Conservation (phyloP, 2,888 invertebrate species). For the Alloscopus bannaensis region DNA sequence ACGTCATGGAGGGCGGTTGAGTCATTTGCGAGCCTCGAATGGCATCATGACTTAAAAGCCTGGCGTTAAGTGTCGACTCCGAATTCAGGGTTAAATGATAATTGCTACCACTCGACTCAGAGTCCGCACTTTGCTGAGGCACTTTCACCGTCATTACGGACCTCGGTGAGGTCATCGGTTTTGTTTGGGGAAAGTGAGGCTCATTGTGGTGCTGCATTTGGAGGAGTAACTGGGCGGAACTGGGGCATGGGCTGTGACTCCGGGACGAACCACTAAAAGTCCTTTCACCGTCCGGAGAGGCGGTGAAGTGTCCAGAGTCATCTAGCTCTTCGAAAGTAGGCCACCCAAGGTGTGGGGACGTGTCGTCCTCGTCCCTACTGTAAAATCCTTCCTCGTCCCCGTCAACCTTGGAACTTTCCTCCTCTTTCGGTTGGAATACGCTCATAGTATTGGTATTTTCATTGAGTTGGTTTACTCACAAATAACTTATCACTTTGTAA, state of each 20-base stretch:
- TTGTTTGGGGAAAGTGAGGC: conserved; percentile 8
- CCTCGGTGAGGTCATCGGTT: conserved; percentile 48
- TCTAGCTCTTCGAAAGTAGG: conserved; percentile 56
- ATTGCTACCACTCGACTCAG: no score
- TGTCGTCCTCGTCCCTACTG: conserved; percentile 35
- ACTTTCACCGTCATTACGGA: conserved; percentile 59
- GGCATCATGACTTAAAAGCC: neutral
- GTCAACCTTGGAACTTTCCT: conserved; percentile 35
- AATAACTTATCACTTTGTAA: no score
- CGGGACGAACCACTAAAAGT: conserved; percentile 52
- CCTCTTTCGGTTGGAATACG: conserved; percentile 34
- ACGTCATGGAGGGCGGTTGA: no score
- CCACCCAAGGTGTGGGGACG: conserved; percentile 43
- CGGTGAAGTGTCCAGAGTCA: conserved; percentile 71
- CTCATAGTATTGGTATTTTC: conserved; percentile 42
- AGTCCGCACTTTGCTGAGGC: conserved; percentile 33
- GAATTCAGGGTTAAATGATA: neutral
- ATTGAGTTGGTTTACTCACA: no score
- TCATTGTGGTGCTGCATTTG: conserved; percentile 51
- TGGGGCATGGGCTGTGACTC: conserved; percentile 59
- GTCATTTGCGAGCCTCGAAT: no score
- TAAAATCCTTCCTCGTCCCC: conserved; percentile 46
- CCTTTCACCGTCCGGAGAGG: conserved; percentile 64
- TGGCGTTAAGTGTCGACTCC: neutral
- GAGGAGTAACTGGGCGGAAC: conserved; percentile 26